Base-by-base conservation (phyloP, 2,113 vertebrate genomes). In the Ranitomeya variabilis region DNA sequence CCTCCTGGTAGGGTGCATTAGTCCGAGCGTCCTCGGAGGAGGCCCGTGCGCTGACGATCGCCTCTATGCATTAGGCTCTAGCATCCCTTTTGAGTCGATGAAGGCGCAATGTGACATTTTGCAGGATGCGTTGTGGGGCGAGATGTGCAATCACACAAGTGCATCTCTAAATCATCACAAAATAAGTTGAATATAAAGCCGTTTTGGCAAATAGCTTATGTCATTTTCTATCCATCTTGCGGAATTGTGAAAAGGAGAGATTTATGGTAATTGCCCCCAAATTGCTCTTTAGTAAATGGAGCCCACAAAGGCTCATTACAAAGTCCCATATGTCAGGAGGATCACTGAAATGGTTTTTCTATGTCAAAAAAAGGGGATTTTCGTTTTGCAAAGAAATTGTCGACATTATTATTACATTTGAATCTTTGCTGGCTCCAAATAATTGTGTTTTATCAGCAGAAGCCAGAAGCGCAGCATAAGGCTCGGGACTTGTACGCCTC, bases 401-500 rank as follows among this genome's bases (percentile, higher is more conserved):
- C 21, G 37, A 21, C 74, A 79, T 79, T 84, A 79, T 79, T 84
- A 76, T 89, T 79, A 64, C 64, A 85, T 84, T 85, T 71, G 71
- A 84, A 45, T 79, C 76, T 80, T 78, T 85, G 45, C 74, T 31
- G 78, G 73, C 80, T 67, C 67, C 67, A 66, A 66, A 19, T 92
- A 90, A 89, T 91, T 89, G 64, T 84, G 1, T 92, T 90, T 89
- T 85, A 92, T 92, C 89, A 89, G 91, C 90, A 91, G 89, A 88
- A 91, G 86, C 78, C 82, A 1, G 90, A 83, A 81, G 89, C 86
- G 86, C 87, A 11, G 60, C 73, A 90, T 31, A 85, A 76, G 80
- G 90, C 89, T 23, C 9, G 31, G 45, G 15, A 54, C 82, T 66
- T 91, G 86, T 16, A 59, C 84, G 59, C 57, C 82, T 79, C 73